These are phyloP conservation scores for Aromia moschata DNA, from an alignment of 2,888 invertebrate genomes.

Conservation along the genomic window DNA sequence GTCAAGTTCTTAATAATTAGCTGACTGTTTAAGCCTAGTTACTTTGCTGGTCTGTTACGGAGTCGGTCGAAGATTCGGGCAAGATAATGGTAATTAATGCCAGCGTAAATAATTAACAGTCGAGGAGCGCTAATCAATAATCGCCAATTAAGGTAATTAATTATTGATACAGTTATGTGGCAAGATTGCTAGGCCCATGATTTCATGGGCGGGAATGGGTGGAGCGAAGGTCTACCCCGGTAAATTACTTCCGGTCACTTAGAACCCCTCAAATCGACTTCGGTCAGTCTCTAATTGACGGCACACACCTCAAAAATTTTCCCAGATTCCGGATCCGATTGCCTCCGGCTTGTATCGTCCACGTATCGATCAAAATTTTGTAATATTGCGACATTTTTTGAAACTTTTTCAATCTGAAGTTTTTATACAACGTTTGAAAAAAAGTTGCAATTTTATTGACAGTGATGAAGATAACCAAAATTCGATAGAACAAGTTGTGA, in stretches of 20 bases:
- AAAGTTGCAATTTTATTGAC: no score
- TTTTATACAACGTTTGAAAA: no score
- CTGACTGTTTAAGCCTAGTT: no score
- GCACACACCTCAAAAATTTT: constrained; percentile 33
- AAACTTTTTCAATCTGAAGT: no score
- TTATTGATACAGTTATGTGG: constrained; percentile 44
- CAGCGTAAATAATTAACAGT: constrained; percentile 19
- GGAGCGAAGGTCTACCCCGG: constrained; percentile 41
- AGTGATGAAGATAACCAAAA: no score
- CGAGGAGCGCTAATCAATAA: constrained; percentile 45
- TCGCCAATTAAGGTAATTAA: constrained; percentile 52
- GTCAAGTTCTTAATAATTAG: no score
- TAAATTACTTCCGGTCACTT: constrained; percentile 49
- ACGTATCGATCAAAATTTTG: no score
- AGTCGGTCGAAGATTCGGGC: neutral
- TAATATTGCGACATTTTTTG: no score
- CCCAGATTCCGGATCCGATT: neutral
- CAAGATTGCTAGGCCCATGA: constrained; percentile 40
- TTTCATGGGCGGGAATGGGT: constrained; percentile 36
- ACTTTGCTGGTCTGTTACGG: no score
- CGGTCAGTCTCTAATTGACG: constrained; percentile 39
- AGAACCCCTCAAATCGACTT: constrained; percentile 38
- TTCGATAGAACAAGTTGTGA: no score
- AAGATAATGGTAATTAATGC: constrained; percentile 2
- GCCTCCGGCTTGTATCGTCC: no score